phyloP scores from a whole-genome alignment of 1,140 invertebrate species.

The Triops longicaudatus region DNA sequence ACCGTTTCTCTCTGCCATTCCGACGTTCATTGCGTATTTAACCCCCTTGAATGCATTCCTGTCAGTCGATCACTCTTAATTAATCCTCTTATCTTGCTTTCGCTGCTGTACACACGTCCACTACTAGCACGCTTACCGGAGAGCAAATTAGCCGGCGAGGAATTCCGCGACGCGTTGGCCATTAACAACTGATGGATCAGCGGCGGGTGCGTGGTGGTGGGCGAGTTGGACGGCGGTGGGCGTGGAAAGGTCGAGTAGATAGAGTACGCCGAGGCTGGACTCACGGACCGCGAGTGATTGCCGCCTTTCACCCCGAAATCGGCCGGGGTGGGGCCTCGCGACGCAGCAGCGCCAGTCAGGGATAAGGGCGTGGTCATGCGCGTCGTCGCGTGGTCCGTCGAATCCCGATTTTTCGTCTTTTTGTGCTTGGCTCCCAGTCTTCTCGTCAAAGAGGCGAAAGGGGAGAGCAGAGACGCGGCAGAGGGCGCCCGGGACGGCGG shows the following conservation, averaged over 20 bases:
- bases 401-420: slow-evolving; percentile 8
- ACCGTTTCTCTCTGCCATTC: no score
- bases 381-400: background rate
- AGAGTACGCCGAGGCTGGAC: slow-evolving; percentile 19
- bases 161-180: background rate
- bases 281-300: slow-evolving; percentile 18
- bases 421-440: slow-evolving; percentile 24
- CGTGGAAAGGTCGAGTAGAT: slow-evolving; percentile 27
- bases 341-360: background rate
- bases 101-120: background rate
- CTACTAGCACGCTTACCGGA: background rate
- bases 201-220: slow-evolving; percentile 20
- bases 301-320: background rate
- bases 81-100: no score
- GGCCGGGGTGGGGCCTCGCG: background rate
- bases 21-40: no score
- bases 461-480: slow-evolving; percentile 23
- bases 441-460: slow-evolving; percentile 25
- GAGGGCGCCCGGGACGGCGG: slow-evolving; percentile 23
- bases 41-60: no score
- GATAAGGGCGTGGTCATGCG: slow-evolving; percentile 24
- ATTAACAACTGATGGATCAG: slow-evolving; percentile 25
- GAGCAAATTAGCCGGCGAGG: background rate
- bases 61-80: no score
- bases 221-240: slow-evolving; percentile 18